phyloP scores from a whole-genome alignment of 2,113 vertebrate species.

The Notiomystis cincta region DNA sequence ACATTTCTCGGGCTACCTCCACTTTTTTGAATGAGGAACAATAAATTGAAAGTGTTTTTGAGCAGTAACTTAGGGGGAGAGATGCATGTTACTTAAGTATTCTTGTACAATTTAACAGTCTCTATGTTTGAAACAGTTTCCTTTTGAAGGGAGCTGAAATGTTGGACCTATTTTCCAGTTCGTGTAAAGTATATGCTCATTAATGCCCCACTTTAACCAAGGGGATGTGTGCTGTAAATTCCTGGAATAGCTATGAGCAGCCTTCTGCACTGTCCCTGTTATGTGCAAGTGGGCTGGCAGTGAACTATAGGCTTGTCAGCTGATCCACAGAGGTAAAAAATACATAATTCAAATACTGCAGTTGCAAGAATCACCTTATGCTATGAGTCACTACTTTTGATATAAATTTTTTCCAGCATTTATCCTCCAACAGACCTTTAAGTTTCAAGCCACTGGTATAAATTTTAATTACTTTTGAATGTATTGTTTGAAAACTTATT shows the following conservation, averaged over 20 bases:
- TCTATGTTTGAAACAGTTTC: neutral
- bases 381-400: neutral
- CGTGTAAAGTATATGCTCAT: neutral
- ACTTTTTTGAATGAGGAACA: neutral
- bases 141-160: slow-evolving; percentile 36
- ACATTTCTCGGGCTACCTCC: neutral
- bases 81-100: neutral
- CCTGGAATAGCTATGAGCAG: slow-evolving; percentile 30
- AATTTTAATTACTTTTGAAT: neutral
- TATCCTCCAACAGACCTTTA: neutral
- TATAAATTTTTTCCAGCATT: neutral
- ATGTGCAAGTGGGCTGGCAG: neutral
- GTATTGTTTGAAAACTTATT: neutral
- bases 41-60: neutral
- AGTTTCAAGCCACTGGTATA: neutral
- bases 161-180: neutral
- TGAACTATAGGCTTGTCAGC: neutral
- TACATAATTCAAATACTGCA: neutral
- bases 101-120: neutral
- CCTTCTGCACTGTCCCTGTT: neutral
- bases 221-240: slow-evolving; percentile 51
- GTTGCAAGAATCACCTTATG: neutral
- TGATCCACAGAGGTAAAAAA: neutral
- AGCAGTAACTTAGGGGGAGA: neutral
- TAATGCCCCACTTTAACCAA: slow-evolving; percentile 13